These are phyloP conservation scores for Zhuqinia jingwanae DNA, from an alignment of 2,888 invertebrate species.

Conservation along the genomic window DNA sequence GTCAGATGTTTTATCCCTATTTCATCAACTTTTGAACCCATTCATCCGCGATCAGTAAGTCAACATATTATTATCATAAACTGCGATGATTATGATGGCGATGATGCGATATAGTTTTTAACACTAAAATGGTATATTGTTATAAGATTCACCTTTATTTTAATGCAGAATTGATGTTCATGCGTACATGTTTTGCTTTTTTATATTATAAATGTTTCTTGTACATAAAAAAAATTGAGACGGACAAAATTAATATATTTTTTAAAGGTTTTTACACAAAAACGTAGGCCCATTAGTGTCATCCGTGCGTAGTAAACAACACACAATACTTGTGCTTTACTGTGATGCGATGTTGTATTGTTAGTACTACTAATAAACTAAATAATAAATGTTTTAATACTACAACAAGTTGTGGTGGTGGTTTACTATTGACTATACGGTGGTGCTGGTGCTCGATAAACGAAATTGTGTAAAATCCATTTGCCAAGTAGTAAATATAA, in stretches of 20 bases:
- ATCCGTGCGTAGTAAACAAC: constrained; percentile 50
- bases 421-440: too few relatives aligned
- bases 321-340: neutral
- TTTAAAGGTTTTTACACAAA: constrained; percentile 13
- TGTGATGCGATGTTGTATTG: neutral
- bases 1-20: too few relatives aligned
- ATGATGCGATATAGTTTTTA: too few relatives aligned
- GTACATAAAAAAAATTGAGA: neutral
- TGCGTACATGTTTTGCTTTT: neutral
- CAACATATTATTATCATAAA: too few relatives aligned
- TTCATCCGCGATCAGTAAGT: too few relatives aligned
- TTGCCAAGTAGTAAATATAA: neutral
- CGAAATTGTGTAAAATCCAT: too few relatives aligned
- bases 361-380: too few relatives aligned
- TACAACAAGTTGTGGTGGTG: neutral
- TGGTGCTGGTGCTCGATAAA: too few relatives aligned
- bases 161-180: neutral
- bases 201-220: neutral
- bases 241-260: neutral
- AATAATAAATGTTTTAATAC: neutral
- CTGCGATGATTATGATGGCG: neutral
- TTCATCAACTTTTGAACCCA: too few relatives aligned
- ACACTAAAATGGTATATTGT: neutral
- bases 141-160: neutral
- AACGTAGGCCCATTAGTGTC: constrained; percentile 13